A percentile compares a stretch with the other conserved stretches of the same genome.
phyloP scores from a whole-genome alignment of 2,888 invertebrate species.

The Watsonalla binaria region DNA sequence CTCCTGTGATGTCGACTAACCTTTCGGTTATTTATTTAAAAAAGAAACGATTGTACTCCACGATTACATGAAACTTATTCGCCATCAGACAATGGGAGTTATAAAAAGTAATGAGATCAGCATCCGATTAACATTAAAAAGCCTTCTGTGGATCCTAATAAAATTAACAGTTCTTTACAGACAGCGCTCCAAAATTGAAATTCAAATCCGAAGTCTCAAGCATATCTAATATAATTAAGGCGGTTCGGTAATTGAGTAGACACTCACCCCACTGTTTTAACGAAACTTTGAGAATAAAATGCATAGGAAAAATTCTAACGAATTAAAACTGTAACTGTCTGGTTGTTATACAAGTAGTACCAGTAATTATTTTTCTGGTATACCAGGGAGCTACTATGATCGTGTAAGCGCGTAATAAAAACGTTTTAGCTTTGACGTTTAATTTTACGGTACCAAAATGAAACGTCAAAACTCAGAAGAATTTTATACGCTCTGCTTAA shows the following conservation, averaged over 20 bases:
- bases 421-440: too few species aligned
- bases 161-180: constrained; percentile 58
- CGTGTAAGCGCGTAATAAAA: too few species aligned
- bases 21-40: too few species aligned
- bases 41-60: too few species aligned
- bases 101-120: constrained; percentile 24
- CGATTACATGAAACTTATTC: background rate
- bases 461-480: too few species aligned
- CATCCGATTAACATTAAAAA: constrained; percentile 58
- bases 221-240: constrained; percentile 71
- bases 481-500: too few species aligned
- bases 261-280: constrained; percentile 45
- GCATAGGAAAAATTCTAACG: constrained; percentile 9
- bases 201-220: constrained; percentile 66
- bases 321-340: background rate
- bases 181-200: constrained; percentile 59
- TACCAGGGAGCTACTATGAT: too few species aligned
- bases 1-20: too few species aligned
- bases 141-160: constrained; percentile 54
- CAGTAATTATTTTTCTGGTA: too few species aligned
- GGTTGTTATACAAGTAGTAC: too few species aligned
- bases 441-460: too few species aligned
- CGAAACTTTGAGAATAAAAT: constrained; percentile 29
- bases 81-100: constrained; percentile 1
- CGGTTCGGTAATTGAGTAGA: constrained; percentile 66